Evolutionary conservation across 2,797 vertebrate genomes (phyloP).

Genomic region (Rachycentron canadum): DNA sequence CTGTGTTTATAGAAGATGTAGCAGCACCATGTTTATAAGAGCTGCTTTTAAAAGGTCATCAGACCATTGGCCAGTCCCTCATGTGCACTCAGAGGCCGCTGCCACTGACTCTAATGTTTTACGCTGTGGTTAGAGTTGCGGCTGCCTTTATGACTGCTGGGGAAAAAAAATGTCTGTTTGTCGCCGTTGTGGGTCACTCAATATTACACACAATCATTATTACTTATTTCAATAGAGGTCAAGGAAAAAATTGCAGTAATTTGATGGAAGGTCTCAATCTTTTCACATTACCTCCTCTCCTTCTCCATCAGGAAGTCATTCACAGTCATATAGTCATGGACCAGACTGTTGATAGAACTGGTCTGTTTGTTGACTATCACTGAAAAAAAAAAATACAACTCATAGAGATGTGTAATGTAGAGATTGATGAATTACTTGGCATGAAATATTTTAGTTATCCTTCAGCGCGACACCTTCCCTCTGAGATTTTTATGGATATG

Average conservation of each 20-base stretch:
- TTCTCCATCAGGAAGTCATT: background rate
- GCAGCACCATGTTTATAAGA: background rate
- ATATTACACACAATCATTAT: background rate
- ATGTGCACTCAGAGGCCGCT: background rate
- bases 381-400: too few species aligned
- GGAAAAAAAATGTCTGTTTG: background rate
- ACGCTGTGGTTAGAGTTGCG: too few species aligned
- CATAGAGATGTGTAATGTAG: too few species aligned
- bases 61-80: background rate
- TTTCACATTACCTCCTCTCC: too few species aligned
- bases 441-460: too few species aligned
- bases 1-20: background rate
- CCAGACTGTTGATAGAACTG: too few species aligned
- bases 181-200: background rate
- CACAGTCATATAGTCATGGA: too few species aligned
- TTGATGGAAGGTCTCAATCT: background rate
- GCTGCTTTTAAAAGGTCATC: slow-evolving; percentile 7
- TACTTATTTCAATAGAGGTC: background rate
- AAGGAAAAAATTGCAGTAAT: background rate
- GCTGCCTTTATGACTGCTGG: background rate
- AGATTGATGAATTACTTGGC: too few species aligned
- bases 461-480: too few species aligned
- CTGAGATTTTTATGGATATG: too few species aligned
- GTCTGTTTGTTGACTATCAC: too few species aligned
- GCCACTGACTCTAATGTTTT: background rate